Percentiles rank a stretch among this genome's conserved stretches.
Conservation (phyloP, 2,888 invertebrate genomes). For the Melikaiella ostensackeni region DNA sequence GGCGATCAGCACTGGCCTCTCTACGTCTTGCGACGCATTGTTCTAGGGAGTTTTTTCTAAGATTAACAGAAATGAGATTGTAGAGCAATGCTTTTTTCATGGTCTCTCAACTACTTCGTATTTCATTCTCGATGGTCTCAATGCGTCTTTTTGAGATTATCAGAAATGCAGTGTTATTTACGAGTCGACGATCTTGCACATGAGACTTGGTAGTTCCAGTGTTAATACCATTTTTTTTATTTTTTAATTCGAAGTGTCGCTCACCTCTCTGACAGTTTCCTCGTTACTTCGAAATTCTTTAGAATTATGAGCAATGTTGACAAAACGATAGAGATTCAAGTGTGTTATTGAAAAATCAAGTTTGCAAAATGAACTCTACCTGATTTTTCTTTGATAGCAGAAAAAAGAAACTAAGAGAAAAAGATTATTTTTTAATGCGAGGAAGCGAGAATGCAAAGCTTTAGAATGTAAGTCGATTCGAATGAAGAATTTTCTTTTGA, state of each 20-base stretch:
- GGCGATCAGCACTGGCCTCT: conserved; percentile 63
- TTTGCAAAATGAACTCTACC: conserved; percentile 25
- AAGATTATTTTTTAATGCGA: conserved; percentile 37
- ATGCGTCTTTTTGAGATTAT: background rate
- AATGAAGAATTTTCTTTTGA: conserved; percentile 39
- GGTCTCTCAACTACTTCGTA: conserved; percentile 13
- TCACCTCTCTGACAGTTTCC: conserved; percentile 33
- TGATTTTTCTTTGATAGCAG: conserved; percentile 31
- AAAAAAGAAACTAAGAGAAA: conserved; percentile 17
- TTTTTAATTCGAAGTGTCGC: conserved; percentile 25
- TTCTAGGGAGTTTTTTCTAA: conserved; percentile 64
- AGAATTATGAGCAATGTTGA: conserved; percentile 40
- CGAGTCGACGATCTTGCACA: conserved; percentile 27
- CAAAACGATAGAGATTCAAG: conserved; percentile 29
- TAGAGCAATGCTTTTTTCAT: conserved; percentile 37
- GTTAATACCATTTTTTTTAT: background rate
- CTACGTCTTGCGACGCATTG: conserved; percentile 65
- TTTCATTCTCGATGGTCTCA: conserved; percentile 9
- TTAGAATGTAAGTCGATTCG: conserved; percentile 41
- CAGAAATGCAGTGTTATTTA: conserved; percentile 13
- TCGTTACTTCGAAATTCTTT: conserved; percentile 31
- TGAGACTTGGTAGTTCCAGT: conserved; percentile 17
- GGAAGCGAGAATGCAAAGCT: conserved; percentile 39
- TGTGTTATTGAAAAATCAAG: conserved; percentile 29
- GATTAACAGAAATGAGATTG: conserved; percentile 41